These are phyloP conservation scores for Acrossocheilus wenchowensis DNA, from an alignment of 2,797 vertebrate genomes.

Conservation along the genomic window DNA sequence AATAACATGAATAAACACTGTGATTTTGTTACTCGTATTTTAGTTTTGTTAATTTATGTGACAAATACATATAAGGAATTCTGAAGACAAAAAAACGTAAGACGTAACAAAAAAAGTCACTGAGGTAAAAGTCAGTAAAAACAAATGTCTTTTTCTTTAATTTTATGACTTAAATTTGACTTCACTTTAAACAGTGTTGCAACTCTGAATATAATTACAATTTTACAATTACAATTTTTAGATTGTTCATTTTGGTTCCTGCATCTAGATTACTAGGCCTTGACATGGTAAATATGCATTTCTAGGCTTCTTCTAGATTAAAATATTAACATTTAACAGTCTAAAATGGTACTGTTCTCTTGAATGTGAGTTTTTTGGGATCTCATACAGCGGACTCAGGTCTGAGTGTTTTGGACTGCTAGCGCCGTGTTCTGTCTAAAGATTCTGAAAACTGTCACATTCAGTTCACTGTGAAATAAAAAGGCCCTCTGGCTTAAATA, in stretches of 20 bases:
- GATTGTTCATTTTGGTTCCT: background rate
- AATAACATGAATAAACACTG: background rate
- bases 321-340: background rate
- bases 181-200: background rate
- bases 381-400: background rate
- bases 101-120: background rate
- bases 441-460: conserved; percentile 22
- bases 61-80: background rate
- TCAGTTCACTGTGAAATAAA: conserved; percentile 33
- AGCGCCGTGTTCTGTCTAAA: conserved; percentile 14
- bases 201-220: background rate
- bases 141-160: background rate
- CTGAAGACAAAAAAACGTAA: background rate
- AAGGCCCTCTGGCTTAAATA: background rate
- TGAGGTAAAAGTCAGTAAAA: background rate
- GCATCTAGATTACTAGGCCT: background rate
- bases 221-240: too few relatives aligned
- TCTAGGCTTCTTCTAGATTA: background rate
- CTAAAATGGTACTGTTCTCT: background rate
- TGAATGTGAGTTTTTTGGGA: background rate
- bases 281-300: background rate
- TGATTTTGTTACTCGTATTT: background rate
- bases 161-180: background rate
- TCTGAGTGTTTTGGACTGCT: conserved; percentile 6
- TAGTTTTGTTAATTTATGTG: background rate